Conservation (phyloP, 2,113 vertebrate species). For the Prionailurus bengalensis region DNA sequence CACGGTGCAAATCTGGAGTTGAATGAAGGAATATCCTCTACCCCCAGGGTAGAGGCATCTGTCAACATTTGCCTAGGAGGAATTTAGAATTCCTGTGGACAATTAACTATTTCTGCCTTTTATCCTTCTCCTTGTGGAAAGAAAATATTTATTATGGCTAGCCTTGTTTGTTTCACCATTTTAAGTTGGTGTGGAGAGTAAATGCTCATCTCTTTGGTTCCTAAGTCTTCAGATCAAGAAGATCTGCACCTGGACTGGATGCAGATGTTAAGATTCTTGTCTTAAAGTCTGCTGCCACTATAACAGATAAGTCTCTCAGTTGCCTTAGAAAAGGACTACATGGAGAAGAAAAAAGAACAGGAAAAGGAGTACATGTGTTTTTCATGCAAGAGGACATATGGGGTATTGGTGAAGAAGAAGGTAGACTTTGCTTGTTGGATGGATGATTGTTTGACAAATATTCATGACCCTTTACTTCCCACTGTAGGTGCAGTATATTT, state of each 20-base stretch:
- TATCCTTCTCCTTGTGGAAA: neutral
- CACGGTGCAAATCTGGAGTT: neutral
- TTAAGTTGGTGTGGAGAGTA: neutral
- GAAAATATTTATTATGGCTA: neutral
- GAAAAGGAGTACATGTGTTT: neutral
- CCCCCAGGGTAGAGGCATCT: neutral
- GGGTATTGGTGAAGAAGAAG: neutral
- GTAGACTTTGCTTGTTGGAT: neutral
- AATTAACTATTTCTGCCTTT: neutral
- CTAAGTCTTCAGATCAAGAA: neutral
- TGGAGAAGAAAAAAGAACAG: neutral
- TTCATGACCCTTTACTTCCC: neutral
- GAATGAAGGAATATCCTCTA: neutral
- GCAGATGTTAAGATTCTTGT: neutral
- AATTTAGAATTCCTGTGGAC: neutral
- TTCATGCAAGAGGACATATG: neutral
- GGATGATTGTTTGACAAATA: neutral
- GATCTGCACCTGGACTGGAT: neutral
- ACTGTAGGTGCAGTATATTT: neutral
- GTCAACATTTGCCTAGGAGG: neutral
- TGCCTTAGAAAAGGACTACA: neutral
- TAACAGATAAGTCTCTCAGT: neutral
- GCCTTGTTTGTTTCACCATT: neutral
- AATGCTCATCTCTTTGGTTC: neutral
- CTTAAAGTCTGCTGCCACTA: neutral